Base-by-base conservation (phyloP, 2,113 vertebrate genomes). In the Syngnathus scovelli region DNA sequence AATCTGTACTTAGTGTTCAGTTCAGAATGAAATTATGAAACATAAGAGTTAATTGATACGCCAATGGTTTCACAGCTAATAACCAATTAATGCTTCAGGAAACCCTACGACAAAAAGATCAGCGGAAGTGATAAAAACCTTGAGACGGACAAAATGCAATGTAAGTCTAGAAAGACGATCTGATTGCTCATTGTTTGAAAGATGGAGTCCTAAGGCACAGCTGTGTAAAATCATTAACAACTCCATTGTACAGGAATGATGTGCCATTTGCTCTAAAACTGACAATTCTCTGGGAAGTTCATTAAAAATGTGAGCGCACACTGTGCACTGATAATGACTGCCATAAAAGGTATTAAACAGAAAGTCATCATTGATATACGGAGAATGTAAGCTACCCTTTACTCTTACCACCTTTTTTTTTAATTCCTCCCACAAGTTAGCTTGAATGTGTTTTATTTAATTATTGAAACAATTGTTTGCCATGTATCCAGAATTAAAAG, bases 151-250 rank as follows among this genome's bases (percentile, higher is more conserved):
- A 67, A 54, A 69, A 64, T n/a, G 1, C 16, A 12, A 69, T 62
- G 2, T 6, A 15, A 59, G 54, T 58, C 55, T 60, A 67, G 64
- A 79, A 54, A 71, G 64, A 78, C 67, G 48, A 78, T 71, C 27
- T 44, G 51, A 72, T 68, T 67, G 51, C 63, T 72, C 18, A 78
- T 68, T 72, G 60, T 66, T 83, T 82, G 49, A 64, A 70, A 59
- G 49, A 75, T 68, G 46, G 67, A 67, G 52, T 66, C 43, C 65
- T 72, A 77, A 74, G 66, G 74, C 77, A 79, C 78, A 79, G 77
- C 82, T 81, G 76, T 70, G 63, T 66, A 61, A 66, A 71, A 71
- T 69, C 80, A 78, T 79, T 82, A 82, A 70, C 71, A 64, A 59
- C 71, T 77, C 61, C 66, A 48, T 61, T 56, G 43, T 70, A 38